A percentile compares a stretch with the other conserved stretches of the same genome.
These are phyloP conservation scores for Rhagologus leucostigma DNA, from an alignment of 2,113 vertebrate species.

Conservation along the genomic window DNA sequence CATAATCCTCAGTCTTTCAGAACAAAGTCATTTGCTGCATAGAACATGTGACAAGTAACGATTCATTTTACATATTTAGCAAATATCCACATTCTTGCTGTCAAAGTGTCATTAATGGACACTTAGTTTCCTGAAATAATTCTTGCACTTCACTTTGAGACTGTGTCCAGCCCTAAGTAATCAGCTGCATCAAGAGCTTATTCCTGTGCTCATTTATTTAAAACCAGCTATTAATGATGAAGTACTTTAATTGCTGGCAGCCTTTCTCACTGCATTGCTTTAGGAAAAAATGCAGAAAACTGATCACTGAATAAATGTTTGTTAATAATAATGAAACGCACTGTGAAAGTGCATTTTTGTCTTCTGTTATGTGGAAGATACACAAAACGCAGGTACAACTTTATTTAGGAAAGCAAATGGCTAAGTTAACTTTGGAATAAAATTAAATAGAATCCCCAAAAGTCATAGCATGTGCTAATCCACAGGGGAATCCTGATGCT, in stretches of 20 bases:
- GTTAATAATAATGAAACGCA: not conserved
- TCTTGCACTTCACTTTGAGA: not conserved
- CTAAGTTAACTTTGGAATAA: not conserved
- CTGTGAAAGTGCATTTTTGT: accelerated
- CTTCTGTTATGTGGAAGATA: not conserved
- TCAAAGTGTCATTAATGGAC: not conserved
- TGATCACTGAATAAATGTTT: not conserved
- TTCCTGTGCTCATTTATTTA: not conserved
- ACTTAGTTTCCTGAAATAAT: not conserved
- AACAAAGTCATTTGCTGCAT: not conserved
- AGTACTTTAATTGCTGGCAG: not conserved
- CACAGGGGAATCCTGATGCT: not conserved
- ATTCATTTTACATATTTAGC: not conserved
- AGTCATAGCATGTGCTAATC: not conserved
- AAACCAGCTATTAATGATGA: not conserved
- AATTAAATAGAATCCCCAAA: not conserved
- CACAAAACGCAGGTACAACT: accelerated
- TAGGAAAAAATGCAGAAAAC: not conserved
- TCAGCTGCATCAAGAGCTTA: not conserved
- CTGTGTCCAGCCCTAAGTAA: not conserved
- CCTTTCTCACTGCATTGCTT: not conserved
- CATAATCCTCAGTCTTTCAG: not conserved
- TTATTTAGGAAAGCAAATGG: not conserved
- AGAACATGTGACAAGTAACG: not conserved
- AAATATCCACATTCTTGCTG: not conserved